These are phyloP conservation scores for Eonycteris spelaea DNA, from an alignment of 2,113 vertebrate genomes.

Conservation along the genomic window DNA sequence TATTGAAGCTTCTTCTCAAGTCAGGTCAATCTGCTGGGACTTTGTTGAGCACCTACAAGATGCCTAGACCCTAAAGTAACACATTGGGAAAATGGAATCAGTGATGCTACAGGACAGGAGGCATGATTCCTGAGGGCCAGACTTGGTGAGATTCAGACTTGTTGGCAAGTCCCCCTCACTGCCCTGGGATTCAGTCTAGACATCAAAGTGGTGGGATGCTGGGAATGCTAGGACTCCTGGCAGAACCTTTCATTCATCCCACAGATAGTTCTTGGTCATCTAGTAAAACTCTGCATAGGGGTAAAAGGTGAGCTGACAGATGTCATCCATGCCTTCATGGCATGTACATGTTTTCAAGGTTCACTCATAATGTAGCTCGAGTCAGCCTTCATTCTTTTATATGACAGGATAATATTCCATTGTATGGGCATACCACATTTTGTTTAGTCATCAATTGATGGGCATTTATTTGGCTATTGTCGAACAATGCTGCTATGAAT, in stretches of 20 bases:
- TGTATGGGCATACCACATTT: accelerated
- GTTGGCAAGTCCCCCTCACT: neutral
- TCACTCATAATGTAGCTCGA: neutral
- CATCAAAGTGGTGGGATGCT: too few species aligned
- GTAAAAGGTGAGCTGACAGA: neutral
- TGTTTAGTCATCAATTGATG: neutral
- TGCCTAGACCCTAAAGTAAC: neutral
- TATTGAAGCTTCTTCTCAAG: neutral
- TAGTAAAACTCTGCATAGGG: neutral
- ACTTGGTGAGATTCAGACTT: neutral
- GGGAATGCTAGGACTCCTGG: neutral
- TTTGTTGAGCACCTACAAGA: neutral
- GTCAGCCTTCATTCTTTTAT: neutral
- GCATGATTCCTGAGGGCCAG: neutral
- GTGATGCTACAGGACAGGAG: neutral
- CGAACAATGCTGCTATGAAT: neutral
- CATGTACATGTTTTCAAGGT: neutral
- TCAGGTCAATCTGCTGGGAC: neutral
- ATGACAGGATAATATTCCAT: neutral
- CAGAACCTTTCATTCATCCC: neutral
- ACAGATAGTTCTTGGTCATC: neutral
- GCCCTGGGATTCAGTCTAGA: neutral
- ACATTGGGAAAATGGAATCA: neutral
- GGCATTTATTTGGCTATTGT: neutral
- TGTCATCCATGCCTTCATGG: neutral